Evolutionary conservation across 1,140 invertebrate species (phyloP), one percentile per base, ranked within the genome.

Genomic region (Liolophura sinensis): DNA sequence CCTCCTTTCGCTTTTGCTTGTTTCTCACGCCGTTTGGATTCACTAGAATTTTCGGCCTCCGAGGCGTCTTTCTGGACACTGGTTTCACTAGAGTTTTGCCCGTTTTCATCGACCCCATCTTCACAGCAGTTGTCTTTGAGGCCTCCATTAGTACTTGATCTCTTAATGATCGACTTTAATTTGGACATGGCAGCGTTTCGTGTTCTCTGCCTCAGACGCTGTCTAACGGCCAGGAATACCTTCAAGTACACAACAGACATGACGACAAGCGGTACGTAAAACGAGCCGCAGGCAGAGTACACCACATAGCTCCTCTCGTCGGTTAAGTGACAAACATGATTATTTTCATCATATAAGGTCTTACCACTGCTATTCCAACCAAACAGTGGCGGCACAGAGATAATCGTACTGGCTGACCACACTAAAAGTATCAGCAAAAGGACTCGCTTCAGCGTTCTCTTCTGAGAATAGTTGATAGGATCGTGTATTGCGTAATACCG

Each of bases 391-490:
- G 96, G 96, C 18, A 96, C 95, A 72, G 94, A 96, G 67, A 98
- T 97, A 31, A 96, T 82, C 6, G 91, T 89, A 1, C 93, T 95
- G 0, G 95, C 85, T 0, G 92, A 81, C 96, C 96, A 98, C 0
- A 97, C 95, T 12, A 92, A 89, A 7, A 89, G 90, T 70, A 98
- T 98, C 84, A 95, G 93, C 14, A 91, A 85, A 6, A 97, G 86
- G 0, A 97, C 96, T 47, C 95, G 88, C 69, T 93, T 92, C 14
- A 95, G 54, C 12, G 96, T 97, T 57, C 96, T 88, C 83, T 96
- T 96, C 80, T 96, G 93, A 11, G 95, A 94, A 83, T 98, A 98
- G 81, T 96, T 95, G 60, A 99, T 93, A 0, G 96, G 96, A 83
- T 97, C 95, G 4, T 95, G 97, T 60, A 98, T 98, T 7, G 96